These are phyloP conservation scores for Scolopax mira DNA, from an alignment of 2,113 vertebrate species.

Conservation along the genomic window DNA sequence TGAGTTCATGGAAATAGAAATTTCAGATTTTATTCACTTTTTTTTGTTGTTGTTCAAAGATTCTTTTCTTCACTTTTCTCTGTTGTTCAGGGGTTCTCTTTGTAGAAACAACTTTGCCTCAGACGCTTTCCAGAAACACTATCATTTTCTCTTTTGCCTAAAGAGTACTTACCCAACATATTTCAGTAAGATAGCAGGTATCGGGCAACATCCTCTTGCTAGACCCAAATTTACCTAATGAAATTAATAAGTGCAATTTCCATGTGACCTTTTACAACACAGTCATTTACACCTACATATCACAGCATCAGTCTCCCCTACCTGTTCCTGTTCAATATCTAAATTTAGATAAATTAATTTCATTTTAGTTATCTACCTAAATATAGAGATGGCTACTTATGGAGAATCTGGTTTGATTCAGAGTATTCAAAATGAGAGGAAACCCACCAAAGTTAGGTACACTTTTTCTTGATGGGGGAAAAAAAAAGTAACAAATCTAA, in stretches of 20 bases:
- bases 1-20: neutral
- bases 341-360: neutral
- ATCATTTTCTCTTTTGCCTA: neutral
- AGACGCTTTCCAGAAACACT: fast-evolving
- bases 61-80: neutral
- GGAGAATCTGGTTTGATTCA: neutral
- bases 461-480: neutral
- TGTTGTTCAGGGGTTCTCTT: neutral
- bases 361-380: neutral
- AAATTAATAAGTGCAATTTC: neutral
- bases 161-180: neutral
- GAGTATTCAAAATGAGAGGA: neutral
- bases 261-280: neutral
- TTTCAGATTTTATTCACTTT: fast-evolving
- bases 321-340: neutral
- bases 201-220: no score
- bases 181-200: neutral
- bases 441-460: neutral
- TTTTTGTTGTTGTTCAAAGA: neutral
- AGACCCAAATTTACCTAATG: no score
- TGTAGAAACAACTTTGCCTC: neutral
- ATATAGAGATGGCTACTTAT: neutral
- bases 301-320: neutral
- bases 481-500: neutral
- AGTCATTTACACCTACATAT: neutral